Evolutionary conservation across 2,113 vertebrate species (phyloP).

Genomic region (Chloebia gouldiae): DNA sequence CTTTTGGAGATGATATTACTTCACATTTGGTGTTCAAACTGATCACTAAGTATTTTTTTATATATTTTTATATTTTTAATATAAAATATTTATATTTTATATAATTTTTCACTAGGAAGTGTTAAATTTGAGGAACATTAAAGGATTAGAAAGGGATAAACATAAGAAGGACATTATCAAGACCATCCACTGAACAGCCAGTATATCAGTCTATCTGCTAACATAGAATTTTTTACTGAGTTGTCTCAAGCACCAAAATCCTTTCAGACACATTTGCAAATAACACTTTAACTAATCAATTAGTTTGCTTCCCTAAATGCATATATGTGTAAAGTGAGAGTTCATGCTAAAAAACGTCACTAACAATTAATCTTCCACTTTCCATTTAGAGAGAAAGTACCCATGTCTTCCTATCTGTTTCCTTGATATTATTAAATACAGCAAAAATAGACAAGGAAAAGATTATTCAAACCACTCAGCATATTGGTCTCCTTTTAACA

Average conservation of each 20-base stretch:
- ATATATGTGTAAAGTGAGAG: neutral
- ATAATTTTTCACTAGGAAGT: neutral
- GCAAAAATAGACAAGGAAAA: constrained; percentile 51
- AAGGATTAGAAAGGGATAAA: neutral
- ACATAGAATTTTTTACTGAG: neutral
- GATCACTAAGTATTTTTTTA: neutral
- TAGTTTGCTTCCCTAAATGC: neutral
- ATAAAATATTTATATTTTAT: neutral
- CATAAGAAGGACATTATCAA: neutral
- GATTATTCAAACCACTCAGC: constrained; percentile 29
- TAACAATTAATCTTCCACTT: constrained; percentile 49
- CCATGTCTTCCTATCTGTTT: neutral
- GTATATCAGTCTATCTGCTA: too few relatives aligned
- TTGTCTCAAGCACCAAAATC: neutral
- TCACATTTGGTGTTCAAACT: neutral
- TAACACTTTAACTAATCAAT: neutral
- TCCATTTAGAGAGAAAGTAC: constrained; percentile 49
- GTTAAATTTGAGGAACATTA: neutral
- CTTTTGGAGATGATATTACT: neutral
- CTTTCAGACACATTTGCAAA: neutral
- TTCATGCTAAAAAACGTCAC: constrained; percentile 1
- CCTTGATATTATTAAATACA: constrained; percentile 4
- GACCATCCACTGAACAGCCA: neutral
- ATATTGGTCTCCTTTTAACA: neutral
- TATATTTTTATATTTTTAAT: neutral